phyloP scores from a whole-genome alignment of 2,113 vertebrate species.

The Datnioides undecimradiatus region DNA sequence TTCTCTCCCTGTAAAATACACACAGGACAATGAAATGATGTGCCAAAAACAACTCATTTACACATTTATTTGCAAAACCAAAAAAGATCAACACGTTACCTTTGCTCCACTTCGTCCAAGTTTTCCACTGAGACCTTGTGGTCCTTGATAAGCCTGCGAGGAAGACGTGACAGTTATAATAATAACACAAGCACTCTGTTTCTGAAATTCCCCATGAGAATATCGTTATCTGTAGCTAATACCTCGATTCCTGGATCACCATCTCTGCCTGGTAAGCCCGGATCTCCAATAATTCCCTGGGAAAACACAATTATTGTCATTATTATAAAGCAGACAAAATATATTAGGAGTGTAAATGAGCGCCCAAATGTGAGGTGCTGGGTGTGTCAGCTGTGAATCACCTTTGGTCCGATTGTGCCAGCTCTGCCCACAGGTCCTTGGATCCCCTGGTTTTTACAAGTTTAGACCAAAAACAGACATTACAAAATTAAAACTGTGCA shows the following conservation, averaged over 20 bases:
- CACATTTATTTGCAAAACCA: constrained; percentile 11
- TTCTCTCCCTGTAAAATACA: constrained; percentile 83
- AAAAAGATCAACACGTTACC: constrained; percentile 63
- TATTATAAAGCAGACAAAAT: not conserved
- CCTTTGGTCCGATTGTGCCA: constrained; percentile 80
- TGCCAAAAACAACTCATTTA: constrained; percentile 23
- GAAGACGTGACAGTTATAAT: not conserved
- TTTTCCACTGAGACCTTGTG: constrained; percentile 80
- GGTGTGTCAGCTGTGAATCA: constrained; percentile 48
- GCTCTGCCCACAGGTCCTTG: constrained; percentile 75
- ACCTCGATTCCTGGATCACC: constrained; percentile 86
- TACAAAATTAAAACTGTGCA: not conserved
- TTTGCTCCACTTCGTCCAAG: constrained; percentile 75
- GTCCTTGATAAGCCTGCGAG: constrained; percentile 86
- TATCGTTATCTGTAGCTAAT: constrained; percentile 33
- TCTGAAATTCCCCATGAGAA: not conserved
- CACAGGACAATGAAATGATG: constrained; percentile 41
- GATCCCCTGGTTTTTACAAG: constrained; percentile 75
- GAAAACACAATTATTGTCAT: constrained; percentile 23
- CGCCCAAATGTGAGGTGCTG: not conserved
- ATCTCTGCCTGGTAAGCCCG: constrained; percentile 83
- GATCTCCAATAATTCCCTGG: constrained; percentile 86
- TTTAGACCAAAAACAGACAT: not conserved
- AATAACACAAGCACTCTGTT: not conserved
- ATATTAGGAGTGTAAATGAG: constrained; percentile 4